Evolutionary conservation across 2,888 invertebrate species (phyloP).

Genomic region (Lymantria monacha): DNA sequence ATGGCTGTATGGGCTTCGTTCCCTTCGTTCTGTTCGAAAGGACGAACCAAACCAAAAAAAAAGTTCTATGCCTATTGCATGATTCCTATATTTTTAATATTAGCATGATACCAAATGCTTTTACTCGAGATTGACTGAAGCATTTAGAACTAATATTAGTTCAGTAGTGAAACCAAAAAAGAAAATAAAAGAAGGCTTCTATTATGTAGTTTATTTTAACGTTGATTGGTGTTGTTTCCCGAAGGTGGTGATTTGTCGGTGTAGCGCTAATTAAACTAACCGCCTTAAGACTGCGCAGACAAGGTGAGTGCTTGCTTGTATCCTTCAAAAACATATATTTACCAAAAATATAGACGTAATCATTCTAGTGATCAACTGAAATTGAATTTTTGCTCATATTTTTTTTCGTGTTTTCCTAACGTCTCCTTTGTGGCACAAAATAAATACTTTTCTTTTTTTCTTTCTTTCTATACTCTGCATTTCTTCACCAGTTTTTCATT

Average conservation of each 20-base stretch:
- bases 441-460: too few species aligned
- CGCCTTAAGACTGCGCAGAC: constrained; percentile 46
- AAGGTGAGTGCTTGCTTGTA: constrained; percentile 72
- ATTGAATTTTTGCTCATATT: background rate
- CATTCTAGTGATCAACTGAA: background rate
- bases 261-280: constrained; percentile 72
- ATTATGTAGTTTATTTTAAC: constrained; percentile 4
- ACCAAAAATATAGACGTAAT: too few species aligned
- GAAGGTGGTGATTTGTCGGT: constrained; percentile 71
- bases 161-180: background rate
- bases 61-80: background rate
- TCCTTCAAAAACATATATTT: background rate
- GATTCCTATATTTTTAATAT: background rate
- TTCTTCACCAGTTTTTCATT: too few species aligned
- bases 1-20: too few species aligned
- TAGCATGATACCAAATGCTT: background rate
- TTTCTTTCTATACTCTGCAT: too few species aligned
- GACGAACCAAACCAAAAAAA: too few species aligned
- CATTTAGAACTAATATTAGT: background rate
- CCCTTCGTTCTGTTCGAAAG: too few species aligned
- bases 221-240: constrained; percentile 49
- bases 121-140: background rate
- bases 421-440: too few species aligned
- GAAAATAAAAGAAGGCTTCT: background rate
- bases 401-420: too few species aligned